Evolutionary conservation across 1,140 invertebrate genomes (phyloP), one percentile per base, ranked within the genome.

Genomic region (Sipha flava): DNA sequence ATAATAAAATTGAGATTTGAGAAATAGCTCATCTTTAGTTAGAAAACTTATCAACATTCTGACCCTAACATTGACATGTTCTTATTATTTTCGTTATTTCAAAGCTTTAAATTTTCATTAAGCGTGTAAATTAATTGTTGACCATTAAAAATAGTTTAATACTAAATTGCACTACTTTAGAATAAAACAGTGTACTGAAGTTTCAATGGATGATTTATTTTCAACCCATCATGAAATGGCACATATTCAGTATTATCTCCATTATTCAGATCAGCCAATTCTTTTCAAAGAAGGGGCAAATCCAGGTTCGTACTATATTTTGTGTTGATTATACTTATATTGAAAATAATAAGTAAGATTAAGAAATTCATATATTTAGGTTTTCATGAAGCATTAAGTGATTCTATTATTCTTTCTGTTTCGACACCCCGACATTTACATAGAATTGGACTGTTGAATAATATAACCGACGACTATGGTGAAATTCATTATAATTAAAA

Each of bases 301-400:
- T 84, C 92, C 93, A 81, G 91, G 91, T 92, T 84, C 83, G 16
- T 66, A 16, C n/a, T 21, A n/a, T n/a, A 12, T 18, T 52, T 73
- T 16, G 49, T 52, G 0, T 52, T n/a, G 31, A 23, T 45, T 45
- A 21, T 37, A 26, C 18, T 12, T 47, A 14, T 45, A 45, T 68
- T 37, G 3, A 57, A 57, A 34, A 64, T 59, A n/a, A n/a, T 77
- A 26, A 3, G 23, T 34, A 18, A 6, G 21, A 29, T 49, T 62
- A n/a, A 47, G n/a, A 49, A 2, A 64, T 54, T 16, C 21, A 59
- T 79, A 57, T 70, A 83, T 82, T 21, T 81, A 91, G 92, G 94
- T 81, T 97, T 97, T 84, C 94, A 96, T 82, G 95, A 97, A 85
- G 95, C 95, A 18, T 90, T 97, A n/a, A 95, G 95, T 1, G 95